Evolutionary conservation across 2,113 vertebrate genomes (phyloP), one percentile per base, ranked within the genome.

Genomic region (Aleadryas rufinucha): DNA sequence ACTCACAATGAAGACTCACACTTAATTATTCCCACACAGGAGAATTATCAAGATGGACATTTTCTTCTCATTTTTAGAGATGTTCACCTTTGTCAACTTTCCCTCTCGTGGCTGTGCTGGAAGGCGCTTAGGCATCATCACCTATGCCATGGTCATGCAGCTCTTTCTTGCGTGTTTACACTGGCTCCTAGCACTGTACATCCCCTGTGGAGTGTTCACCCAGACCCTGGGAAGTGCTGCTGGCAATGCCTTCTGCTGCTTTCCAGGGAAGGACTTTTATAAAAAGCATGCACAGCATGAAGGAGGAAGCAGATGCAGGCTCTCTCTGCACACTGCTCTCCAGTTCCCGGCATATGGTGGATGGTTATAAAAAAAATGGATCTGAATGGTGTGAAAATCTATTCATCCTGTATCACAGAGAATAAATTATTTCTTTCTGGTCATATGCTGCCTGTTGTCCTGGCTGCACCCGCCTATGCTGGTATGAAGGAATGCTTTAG

Each of bases 361-460:
- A 81, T 84, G 44, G 44, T 77, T 78, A 57, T 83, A 95, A 93
- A 95, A 89, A 96, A 96, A 78, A 60, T 27, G 68, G 82, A 56
- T 90, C 64, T 75, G 90, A 92, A 70, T 84, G 57, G 88, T 95
- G 93, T 94, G 93, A 96, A 96, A 96, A 92, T 92, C 79, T 94
- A 93, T 96, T 93, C 82, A 90, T 96, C 56, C 87, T 60, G 63
- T 56, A 92, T 90, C 83, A 90, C 95, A 90, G 79, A 75, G 79
- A 93, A 96, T 94, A 95, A 96, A 96, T 93, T 90, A 93, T 90
- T 92, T 93, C 64, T 56, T 86, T 84, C 77, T 81, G 93, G 91
- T 96, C 90, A 92, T 83, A 94, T 86, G 75, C 59, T 90, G 49
- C 1, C 0, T 79, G 85, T 53, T 91, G 92, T 86, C 90, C 90